Conservation (phyloP, 2,797 vertebrate species). For the Rousettus madagascariensis region DNA sequence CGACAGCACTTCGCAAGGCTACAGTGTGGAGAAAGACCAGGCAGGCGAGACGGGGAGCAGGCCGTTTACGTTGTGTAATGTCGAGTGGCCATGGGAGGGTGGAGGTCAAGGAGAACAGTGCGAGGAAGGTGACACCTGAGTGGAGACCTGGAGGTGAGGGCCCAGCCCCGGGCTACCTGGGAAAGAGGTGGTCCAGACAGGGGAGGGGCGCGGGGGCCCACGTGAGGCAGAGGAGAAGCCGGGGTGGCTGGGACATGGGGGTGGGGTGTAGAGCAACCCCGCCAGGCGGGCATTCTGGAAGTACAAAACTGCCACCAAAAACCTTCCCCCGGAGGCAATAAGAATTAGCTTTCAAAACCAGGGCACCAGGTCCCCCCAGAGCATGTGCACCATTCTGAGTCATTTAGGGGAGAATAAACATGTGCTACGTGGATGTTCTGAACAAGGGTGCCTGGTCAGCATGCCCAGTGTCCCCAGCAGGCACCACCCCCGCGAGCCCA, state of each 20-base stretch:
- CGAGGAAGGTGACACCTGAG: neutral
- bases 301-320: neutral
- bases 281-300: neutral
- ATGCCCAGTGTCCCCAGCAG: neutral
- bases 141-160: neutral
- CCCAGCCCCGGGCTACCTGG: neutral
- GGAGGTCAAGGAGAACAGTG: neutral
- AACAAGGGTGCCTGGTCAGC: neutral
- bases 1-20: rapidly evolving
- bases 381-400: neutral
- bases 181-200: neutral
- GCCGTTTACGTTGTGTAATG: neutral
- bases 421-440: rapidly evolving
- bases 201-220: neutral
- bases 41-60: neutral
- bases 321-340: neutral
- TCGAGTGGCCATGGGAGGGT: neutral
- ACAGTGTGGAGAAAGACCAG: rapidly evolving
- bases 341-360: neutral
- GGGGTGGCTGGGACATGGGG: too few species aligned
- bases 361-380: neutral
- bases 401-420: neutral
- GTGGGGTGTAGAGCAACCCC: neutral
- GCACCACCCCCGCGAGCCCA: neutral
- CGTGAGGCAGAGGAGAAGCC: neutral